Percentiles rank a stretch among this genome's conserved stretches.
phyloP scores from a whole-genome alignment of 2,797 vertebrate genomes.

The Sorex maritimensis region DNA sequence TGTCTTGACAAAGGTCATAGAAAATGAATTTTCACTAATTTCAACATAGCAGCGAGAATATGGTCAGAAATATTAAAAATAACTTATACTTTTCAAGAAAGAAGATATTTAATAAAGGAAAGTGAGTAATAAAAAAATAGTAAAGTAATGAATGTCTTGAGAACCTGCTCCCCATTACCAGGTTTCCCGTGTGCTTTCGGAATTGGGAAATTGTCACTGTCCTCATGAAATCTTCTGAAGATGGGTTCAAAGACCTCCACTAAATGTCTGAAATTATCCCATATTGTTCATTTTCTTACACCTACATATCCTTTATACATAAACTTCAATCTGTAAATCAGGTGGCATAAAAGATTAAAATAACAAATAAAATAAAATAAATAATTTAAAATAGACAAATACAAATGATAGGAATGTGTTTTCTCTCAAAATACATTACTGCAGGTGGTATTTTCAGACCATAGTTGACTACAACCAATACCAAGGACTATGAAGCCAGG shows the following conservation, averaged over 20 bases:
- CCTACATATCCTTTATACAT: not conserved
- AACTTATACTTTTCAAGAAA: slow-evolving; percentile 51
- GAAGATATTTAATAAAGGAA: not conserved
- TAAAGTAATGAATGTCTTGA: not conserved
- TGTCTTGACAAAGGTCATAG: slow-evolving; percentile 16
- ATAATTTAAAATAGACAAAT: not conserved
- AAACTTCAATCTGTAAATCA: not conserved
- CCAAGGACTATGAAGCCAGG: not conserved
- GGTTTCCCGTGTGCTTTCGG: not conserved
- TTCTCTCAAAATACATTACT: not conserved
- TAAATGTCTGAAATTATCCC: not conserved
- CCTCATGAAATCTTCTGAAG: not conserved
- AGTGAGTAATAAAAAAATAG: not conserved
- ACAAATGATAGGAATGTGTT: not conserved
- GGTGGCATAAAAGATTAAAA: not conserved
- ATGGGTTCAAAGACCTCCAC: not conserved
- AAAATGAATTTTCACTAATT: slow-evolving; percentile 60
- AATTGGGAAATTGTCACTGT: not conserved
- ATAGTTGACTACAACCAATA: not conserved
- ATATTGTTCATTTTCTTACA: not conserved
- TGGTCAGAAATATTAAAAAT: slow-evolving; percentile 1
- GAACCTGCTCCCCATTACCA: not conserved
- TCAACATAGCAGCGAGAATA: not conserved
- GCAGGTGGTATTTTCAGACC: not conserved
- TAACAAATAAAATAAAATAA: not conserved